Conservation (phyloP, 2,888 invertebrate genomes). For the Megastigmus dorsalis region DNA sequence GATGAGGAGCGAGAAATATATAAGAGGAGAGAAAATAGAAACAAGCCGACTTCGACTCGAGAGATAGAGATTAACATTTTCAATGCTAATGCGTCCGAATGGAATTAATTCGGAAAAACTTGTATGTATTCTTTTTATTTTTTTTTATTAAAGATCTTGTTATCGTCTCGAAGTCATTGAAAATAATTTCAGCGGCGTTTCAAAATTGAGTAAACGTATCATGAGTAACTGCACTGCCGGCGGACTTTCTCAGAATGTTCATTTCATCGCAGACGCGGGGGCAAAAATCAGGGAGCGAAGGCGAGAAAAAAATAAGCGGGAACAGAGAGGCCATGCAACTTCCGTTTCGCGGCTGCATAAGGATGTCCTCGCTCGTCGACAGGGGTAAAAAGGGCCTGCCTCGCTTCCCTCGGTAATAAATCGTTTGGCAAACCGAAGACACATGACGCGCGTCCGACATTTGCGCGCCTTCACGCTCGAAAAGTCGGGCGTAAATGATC, state of each 20-base stretch:
- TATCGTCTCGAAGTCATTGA: too few relatives aligned
- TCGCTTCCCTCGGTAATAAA: slow-evolving; percentile 62
- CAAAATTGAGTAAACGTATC: too few relatives aligned
- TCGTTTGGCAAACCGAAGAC: slow-evolving; percentile 63
- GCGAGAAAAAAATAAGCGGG: too few relatives aligned
- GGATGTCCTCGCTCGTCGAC: slow-evolving; percentile 52
- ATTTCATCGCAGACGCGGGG: background rate
- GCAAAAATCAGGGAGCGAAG: background rate
- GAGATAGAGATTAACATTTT: too few relatives aligned
- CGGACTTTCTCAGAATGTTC: too few relatives aligned
- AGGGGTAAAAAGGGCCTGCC: slow-evolving; percentile 26
- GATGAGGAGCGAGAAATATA: background rate
- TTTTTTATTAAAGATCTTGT: too few relatives aligned
- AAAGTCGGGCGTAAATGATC: slow-evolving; percentile 62
- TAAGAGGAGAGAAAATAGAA: background rate
- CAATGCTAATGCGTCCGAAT: too few relatives aligned
- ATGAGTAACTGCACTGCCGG: too few relatives aligned
- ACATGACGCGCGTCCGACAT: slow-evolving; percentile 53
- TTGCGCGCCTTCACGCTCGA: slow-evolving; percentile 55
- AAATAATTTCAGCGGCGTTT: too few relatives aligned
- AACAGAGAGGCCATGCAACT: slow-evolving; percentile 61
- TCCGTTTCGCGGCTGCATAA: slow-evolving; percentile 66
- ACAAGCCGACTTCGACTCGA: too few relatives aligned
- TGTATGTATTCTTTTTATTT: too few relatives aligned
- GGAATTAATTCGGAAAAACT: too few relatives aligned